These are phyloP conservation scores for Chloropsis hardwickii DNA, from an alignment of 2,113 vertebrate genomes.

Conservation along the genomic window DNA sequence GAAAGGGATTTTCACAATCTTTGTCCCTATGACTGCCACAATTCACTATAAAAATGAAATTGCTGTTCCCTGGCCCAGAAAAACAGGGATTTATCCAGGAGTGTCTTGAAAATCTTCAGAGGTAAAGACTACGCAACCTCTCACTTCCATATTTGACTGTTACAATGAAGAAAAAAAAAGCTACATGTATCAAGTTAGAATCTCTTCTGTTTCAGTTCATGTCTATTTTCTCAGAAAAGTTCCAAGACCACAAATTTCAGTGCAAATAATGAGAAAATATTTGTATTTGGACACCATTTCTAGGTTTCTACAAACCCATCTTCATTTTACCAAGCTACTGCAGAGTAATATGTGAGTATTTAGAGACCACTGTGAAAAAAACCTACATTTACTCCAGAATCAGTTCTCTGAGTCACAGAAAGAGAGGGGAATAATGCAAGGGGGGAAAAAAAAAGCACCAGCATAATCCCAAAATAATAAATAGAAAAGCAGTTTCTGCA, in stretches of 20 bases:
- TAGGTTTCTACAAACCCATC: not conserved
- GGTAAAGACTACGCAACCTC: not conserved
- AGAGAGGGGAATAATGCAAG: fast-evolving
- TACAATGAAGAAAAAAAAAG: not conserved
- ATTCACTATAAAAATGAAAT: not conserved
- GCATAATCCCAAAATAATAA: not conserved
- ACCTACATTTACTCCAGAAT: not conserved
- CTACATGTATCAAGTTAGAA: not conserved
- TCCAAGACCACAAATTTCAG: not conserved
- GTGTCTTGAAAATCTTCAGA: not conserved
- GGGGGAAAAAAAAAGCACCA: not conserved
- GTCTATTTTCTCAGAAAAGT: not conserved
- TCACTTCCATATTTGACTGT: not conserved
- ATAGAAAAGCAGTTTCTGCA: not conserved
- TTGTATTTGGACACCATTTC: not conserved
- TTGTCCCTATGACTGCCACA: not conserved
- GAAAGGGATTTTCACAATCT: not conserved
- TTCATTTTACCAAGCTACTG: not conserved
- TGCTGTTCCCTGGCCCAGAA: not conserved
- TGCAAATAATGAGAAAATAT: not conserved
- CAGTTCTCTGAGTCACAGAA: not conserved
- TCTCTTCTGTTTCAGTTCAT: not conserved
- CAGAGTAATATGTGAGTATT: not conserved
- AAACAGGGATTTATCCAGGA: not conserved
- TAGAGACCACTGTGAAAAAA: not conserved